Percentiles rank a stretch among this genome's conserved stretches.
Conservation (phyloP, 2,113 vertebrate genomes). For the Xenus cinereus region DNA sequence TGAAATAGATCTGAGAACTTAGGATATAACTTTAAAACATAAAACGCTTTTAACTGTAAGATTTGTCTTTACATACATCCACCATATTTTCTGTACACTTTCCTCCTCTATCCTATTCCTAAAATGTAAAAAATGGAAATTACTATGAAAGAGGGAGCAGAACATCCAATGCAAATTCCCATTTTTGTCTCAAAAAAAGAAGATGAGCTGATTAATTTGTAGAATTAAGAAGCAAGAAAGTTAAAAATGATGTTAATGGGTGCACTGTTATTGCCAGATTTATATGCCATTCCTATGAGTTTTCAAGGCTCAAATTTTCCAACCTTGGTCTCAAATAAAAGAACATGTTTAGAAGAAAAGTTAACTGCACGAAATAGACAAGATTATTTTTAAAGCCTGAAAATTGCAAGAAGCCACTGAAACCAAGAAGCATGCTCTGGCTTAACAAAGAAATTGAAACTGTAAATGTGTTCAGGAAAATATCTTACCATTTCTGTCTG, state of each 20-base stretch:
- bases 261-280: not conserved
- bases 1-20: not conserved
- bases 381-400: not conserved
- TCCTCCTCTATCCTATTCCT: not conserved
- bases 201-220: not conserved
- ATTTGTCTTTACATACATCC: not conserved
- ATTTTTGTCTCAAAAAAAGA: not conserved
- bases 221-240: not conserved
- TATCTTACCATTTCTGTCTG: constrained; percentile 68
- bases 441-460: not conserved
- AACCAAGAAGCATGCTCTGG: not conserved
- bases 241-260: not conserved
- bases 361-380: not conserved
- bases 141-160: not conserved
- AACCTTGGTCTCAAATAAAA: not conserved
- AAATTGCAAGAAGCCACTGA: not conserved
- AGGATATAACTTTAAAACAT: not conserved
- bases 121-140: not conserved
- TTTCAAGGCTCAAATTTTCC: not conserved
- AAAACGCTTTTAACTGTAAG: not conserved
- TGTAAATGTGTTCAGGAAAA: not conserved
- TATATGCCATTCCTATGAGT: not conserved
- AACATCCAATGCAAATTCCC: not conserved
- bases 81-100: not conserved
- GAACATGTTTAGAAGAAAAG: not conserved